Conservation (phyloP, 1,140 invertebrate genomes). For the Venustaconcha ellipsiformis region DNA sequence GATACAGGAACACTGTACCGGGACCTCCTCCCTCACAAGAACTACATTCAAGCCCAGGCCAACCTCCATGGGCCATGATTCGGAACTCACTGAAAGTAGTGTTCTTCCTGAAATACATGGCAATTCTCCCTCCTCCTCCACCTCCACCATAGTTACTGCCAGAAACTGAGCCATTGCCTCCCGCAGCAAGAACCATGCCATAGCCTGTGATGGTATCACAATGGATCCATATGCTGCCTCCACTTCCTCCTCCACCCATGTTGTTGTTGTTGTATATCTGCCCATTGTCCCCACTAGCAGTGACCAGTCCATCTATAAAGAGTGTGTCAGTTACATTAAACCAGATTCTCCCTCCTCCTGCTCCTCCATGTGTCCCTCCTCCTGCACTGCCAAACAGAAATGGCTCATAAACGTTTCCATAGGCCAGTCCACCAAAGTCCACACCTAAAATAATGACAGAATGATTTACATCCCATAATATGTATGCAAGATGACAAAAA, state of each 20-base stretch:
- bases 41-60: slow-evolving; percentile 30
- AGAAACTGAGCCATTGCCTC: slow-evolving; percentile 34
- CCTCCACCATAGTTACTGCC: slow-evolving; percentile 36
- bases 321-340: slow-evolving; percentile 57
- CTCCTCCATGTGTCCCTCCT: slow-evolving; percentile 45
- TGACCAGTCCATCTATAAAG: slow-evolving; percentile 46
- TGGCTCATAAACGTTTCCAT: slow-evolving; percentile 55
- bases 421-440: slow-evolving; percentile 38
- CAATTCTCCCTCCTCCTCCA: slow-evolving; percentile 52
- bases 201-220: slow-evolving; percentile 45
- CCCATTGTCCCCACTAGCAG: slow-evolving; percentile 48
- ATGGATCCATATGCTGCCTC: slow-evolving; percentile 56
- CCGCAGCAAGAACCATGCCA: slow-evolving; percentile 43
- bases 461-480: too few species aligned
- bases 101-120: slow-evolving; percentile 52
- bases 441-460: slow-evolving; percentile 27
- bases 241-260: slow-evolving; percentile 51
- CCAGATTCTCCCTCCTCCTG: slow-evolving; percentile 57
- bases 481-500: too few species aligned
- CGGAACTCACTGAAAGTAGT: slow-evolving; percentile 54
- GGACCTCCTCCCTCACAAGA: slow-evolving; percentile 48
- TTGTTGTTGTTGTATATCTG: slow-evolving; percentile 12
- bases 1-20: slow-evolving; percentile 54
- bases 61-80: slow-evolving; percentile 51
- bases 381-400: slow-evolving; percentile 52